Evolutionary conservation across 2,888 invertebrate species (phyloP).

Genomic region (Hirtodrosophila cameraria): DNA sequence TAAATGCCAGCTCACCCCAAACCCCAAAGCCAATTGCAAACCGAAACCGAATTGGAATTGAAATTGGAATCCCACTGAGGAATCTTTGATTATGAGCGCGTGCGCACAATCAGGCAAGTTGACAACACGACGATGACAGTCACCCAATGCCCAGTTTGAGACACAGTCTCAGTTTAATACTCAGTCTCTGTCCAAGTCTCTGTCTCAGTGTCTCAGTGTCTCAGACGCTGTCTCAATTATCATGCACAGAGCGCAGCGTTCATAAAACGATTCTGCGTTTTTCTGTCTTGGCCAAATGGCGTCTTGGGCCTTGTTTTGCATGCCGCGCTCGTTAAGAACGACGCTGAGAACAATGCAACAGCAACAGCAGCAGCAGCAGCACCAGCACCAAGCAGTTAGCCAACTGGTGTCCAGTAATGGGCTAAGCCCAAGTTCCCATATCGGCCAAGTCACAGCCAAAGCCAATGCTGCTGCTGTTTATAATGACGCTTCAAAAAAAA

Average conservation of each 20-base stretch:
- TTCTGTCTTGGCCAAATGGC: constrained; percentile 73
- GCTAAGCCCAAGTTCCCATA: constrained; percentile 64
- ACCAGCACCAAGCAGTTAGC: constrained; percentile 44
- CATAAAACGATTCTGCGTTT: constrained; percentile 73
- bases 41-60: constrained; percentile 31
- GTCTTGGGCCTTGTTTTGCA: constrained; percentile 76
- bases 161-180: constrained; percentile 8
- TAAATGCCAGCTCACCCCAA: constrained; percentile 57
- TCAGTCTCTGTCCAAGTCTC: neutral
- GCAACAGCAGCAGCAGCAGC: constrained; percentile 11
- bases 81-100: constrained; percentile 73
- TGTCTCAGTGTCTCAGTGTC: constrained; percentile 26
- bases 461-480: constrained; percentile 52
- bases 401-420: constrained; percentile 76
- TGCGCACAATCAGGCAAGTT: constrained; percentile 70
- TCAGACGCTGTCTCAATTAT: constrained; percentile 51
- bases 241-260: constrained; percentile 70
- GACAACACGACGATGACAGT: constrained; percentile 7
- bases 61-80: constrained; percentile 30
- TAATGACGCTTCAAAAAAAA: constrained; percentile 60
- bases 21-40: constrained; percentile 17
- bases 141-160: constrained; percentile 20
- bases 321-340: constrained; percentile 72
- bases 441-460: constrained; percentile 37
- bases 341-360: constrained; percentile 66